These are phyloP conservation scores for Mastomys natalensis DNA, from an alignment of 2,113 vertebrate species.

Conservation along the genomic window DNA sequence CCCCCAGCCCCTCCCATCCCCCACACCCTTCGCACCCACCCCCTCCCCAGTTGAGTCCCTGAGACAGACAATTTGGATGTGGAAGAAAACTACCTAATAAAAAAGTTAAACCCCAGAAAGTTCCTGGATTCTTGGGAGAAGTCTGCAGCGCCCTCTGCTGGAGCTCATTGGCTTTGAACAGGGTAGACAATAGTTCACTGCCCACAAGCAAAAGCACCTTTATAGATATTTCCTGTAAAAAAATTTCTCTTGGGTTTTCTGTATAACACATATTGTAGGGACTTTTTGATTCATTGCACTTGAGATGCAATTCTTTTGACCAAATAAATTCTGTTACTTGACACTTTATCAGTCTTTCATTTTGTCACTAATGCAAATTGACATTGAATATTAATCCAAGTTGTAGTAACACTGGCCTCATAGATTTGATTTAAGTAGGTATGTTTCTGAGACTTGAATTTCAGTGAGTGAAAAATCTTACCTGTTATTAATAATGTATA, in stretches of 20 bases:
- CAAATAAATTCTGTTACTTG: background rate
- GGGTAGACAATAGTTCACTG: background rate
- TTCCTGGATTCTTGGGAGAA: background rate
- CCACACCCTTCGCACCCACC: too few relatives aligned
- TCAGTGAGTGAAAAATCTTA: background rate
- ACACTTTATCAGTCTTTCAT: background rate
- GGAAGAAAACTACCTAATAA: background rate
- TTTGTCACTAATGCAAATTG: background rate
- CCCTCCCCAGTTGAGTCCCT: background rate
- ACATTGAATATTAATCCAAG: background rate
- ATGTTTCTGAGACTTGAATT: background rate
- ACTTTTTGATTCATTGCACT: background rate
- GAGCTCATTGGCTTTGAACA: background rate
- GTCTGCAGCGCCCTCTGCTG: background rate
- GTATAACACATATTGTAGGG: too few relatives aligned
- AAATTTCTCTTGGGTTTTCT: background rate
- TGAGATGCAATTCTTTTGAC: background rate
- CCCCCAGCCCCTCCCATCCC: rapidly evolving
- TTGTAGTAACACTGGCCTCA: background rate
- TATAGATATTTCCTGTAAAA: background rate
- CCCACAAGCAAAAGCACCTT: background rate
- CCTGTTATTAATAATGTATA: background rate
- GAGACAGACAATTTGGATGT: background rate
- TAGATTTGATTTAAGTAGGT: background rate
- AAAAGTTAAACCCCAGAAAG: background rate